These are phyloP conservation scores for Tenthredo scrophulariae DNA, from an alignment of 2,888 invertebrate species.

Conservation along the genomic window DNA sequence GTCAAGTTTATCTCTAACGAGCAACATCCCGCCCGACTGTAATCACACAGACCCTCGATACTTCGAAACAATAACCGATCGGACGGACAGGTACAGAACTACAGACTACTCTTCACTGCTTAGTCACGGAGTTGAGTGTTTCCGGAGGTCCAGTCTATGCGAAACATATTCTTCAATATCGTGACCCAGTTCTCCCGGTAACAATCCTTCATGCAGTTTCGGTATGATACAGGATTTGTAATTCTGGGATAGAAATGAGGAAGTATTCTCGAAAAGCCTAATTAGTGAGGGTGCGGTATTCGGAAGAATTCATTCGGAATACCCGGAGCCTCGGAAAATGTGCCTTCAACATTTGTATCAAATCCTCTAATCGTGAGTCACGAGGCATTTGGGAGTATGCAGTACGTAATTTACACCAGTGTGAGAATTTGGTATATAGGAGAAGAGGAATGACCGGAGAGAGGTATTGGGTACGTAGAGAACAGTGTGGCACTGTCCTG, in stretches of 20 bases:
- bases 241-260: no score
- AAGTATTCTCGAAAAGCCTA: not conserved
- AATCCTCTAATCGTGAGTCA: not conserved
- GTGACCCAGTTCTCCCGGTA: not conserved
- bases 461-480: constrained; percentile 53
- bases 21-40: constrained; percentile 55
- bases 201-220: not conserved
- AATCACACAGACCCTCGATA: not conserved
- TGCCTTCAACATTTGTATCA: not conserved
- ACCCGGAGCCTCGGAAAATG: not conserved
- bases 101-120: not conserved
- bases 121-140: not conserved
- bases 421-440: constrained; percentile 56
- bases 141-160: not conserved
- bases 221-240: not conserved
- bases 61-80: not conserved
- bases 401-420: constrained; percentile 63
- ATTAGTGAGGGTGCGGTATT: not conserved
- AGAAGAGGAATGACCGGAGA: constrained; percentile 23
- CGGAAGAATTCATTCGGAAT: not conserved
- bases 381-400: constrained; percentile 55
- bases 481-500: constrained; percentile 66
- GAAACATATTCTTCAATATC: not conserved
- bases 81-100: not conserved
- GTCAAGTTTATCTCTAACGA: constrained; percentile 58